These are phyloP conservation scores for Aproaerema taeniolella DNA, from an alignment of 2,888 invertebrate species.

Conservation along the genomic window DNA sequence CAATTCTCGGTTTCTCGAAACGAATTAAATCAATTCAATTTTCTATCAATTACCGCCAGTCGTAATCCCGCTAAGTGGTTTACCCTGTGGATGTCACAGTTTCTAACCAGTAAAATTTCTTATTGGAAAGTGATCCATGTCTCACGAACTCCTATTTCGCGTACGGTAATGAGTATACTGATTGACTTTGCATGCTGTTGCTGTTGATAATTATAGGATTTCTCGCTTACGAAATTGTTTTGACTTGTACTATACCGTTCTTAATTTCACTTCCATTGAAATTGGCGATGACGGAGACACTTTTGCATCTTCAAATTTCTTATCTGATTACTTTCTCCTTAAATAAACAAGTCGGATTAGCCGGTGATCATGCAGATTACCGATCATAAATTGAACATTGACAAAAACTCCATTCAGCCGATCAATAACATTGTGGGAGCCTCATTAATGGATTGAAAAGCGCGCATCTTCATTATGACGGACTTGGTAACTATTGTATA, in stretches of 20 bases:
- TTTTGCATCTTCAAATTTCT: conserved; percentile 30
- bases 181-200: conserved; percentile 47
- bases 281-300: conserved; percentile 22
- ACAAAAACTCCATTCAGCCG: conserved; percentile 50
- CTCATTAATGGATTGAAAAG: conserved; percentile 68
- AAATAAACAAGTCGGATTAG: conserved; percentile 47
- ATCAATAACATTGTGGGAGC: conserved; percentile 59
- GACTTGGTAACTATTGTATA: conserved; percentile 57
- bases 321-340: conserved; percentile 42
- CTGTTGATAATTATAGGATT: conserved; percentile 48
- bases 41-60: conserved; percentile 28
- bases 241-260: conserved; percentile 31
- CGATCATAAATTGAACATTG: conserved; percentile 50
- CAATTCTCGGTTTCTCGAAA: neutral
- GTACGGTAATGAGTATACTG: conserved; percentile 50
- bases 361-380: conserved; percentile 44
- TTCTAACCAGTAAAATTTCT: conserved; percentile 49
- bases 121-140: conserved; percentile 54
- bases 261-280: conserved; percentile 42
- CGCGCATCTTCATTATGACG: conserved; percentile 64
- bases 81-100: conserved; percentile 44
- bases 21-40: conserved; percentile 9
- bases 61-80: conserved; percentile 30
- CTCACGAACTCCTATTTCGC: conserved; percentile 49
- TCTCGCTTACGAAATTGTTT: conserved; percentile 37